Conservation (phyloP, 92 coral and sea anemone genomes). For the Siderastrea siderea region DNA sequence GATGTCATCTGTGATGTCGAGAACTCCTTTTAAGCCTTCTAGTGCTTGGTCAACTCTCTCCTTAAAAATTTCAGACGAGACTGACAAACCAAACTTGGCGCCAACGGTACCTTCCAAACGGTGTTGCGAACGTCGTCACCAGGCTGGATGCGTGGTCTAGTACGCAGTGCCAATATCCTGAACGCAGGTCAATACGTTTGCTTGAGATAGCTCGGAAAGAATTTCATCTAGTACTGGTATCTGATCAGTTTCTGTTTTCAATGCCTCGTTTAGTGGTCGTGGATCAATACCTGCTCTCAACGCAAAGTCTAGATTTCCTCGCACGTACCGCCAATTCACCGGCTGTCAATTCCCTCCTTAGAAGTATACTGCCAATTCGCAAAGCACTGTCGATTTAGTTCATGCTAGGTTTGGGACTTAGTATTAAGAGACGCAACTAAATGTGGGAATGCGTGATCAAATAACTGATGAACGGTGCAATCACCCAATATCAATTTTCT, state of each 20-base stretch:
- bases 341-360: too few species aligned
- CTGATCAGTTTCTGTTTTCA: conserved; percentile 32
- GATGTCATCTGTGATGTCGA: conserved; percentile 44
- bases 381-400: too few species aligned
- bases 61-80: conserved; percentile 48
- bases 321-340: too few species aligned
- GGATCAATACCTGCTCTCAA: conserved; percentile 49
- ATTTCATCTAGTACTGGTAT: conserved; percentile 37
- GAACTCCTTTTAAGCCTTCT: conserved; percentile 50
- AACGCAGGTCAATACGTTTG: not conserved
- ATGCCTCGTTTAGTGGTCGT: conserved; percentile 53
- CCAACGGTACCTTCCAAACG: conserved; percentile 51
- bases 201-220: conserved; percentile 27
- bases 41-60: conserved; percentile 48
- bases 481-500: too few species aligned
- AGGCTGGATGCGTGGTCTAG: conserved; percentile 40
- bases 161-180: conserved; percentile 44
- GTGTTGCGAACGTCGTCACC: conserved; percentile 54
- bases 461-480: too few species aligned
- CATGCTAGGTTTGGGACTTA: too few species aligned
- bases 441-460: too few species aligned
- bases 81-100: conserved; percentile 38
- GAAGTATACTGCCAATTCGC: too few species aligned
- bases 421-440: too few species aligned
- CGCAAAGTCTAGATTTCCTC: too few species aligned